Evolutionary conservation across 35 echinoderm and acorn worm genomes (phyloP), one percentile per base, ranked within the genome.

Genomic region (Hemicentrotus pulcherrimus): DNA sequence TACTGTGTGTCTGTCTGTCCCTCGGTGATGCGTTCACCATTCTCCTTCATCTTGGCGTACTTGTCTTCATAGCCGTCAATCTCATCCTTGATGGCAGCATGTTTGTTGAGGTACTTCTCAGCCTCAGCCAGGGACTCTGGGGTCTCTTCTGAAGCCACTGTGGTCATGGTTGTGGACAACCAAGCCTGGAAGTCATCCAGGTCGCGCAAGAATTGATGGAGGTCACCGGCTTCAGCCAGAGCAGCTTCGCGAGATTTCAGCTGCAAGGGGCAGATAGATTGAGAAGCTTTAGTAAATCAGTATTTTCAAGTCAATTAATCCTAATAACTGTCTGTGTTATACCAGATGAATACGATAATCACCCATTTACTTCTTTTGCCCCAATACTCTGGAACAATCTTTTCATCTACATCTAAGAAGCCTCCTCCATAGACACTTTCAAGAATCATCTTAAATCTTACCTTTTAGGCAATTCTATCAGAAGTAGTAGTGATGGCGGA

Each of bases 101-200:
- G 98, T 88, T 96, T 95, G 97, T 99, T 99, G 50, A 99, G 97
- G 86, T 96, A 96, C 94, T 99, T 97, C 95, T 99, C 98, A 31
- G 98, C 98, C 94, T 99, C 98, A 32, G 96, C 94, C 61, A 99
- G 95, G 60, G 94, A 98, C 94, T 99, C 97, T 33, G 98, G 98
- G 86, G 97, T 97, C 46, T 99, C 98, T 86, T 99, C 98, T 4
- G 98, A 99, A 18, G 98, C 98, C 92, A 99, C 96, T 47, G 97
- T 95, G 31, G 98, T 99, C 91, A 98, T 96, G 18, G 98, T 99
- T 94, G 86, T 97, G 35, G 98, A 96, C 32, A 99, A 94, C 98
- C 98, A 99, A 45, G 98, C 97, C 88, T 99, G 98, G 98, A 99
- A 99, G 86, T 99, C 98, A 91, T 99, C 98, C 61, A 99, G 95